These are phyloP conservation scores for Choristoneura fumiferana DNA, from an alignment of 1,140 invertebrate genomes.

Conservation along the genomic window DNA sequence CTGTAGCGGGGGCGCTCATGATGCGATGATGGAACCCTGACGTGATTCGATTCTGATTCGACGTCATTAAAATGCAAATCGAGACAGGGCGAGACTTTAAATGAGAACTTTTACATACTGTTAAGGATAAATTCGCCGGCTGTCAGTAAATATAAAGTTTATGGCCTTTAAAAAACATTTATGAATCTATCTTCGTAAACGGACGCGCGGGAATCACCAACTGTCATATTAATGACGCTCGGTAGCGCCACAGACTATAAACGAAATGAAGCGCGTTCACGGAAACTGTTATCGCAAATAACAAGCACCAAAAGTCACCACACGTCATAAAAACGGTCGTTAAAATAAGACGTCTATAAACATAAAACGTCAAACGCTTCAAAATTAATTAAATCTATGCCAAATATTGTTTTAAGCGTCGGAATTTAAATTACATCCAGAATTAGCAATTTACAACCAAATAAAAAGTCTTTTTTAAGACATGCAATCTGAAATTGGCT, in stretches of 20 bases:
- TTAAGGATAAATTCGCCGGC: too few relatives aligned
- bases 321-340: too few relatives aligned
- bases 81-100: conserved; percentile 16
- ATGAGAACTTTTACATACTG: neutral
- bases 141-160: too few relatives aligned
- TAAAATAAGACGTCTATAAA: neutral
- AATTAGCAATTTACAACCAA: conserved; percentile 11
- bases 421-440: conserved; percentile 2
- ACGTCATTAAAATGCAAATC: conserved; percentile 40
- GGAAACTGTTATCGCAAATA: too few relatives aligned
- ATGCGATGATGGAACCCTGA: conserved; percentile 8
- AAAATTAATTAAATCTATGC: conserved; percentile 1
- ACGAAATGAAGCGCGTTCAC: too few relatives aligned
- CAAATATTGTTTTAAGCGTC: neutral
- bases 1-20: conserved; percentile 27
- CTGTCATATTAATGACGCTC: too few relatives aligned
- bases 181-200: too few relatives aligned
- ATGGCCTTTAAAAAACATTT: too few relatives aligned
- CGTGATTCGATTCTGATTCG: conserved; percentile 30
- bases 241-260: too few relatives aligned
- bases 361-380: conserved; percentile 1
- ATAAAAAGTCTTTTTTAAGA: conserved; percentile 1
- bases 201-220: too few relatives aligned
- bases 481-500: conserved; percentile 9
- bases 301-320: neutral